Conservation (phyloP, 1,140 invertebrate genomes). For the Hyphantria cunea region DNA sequence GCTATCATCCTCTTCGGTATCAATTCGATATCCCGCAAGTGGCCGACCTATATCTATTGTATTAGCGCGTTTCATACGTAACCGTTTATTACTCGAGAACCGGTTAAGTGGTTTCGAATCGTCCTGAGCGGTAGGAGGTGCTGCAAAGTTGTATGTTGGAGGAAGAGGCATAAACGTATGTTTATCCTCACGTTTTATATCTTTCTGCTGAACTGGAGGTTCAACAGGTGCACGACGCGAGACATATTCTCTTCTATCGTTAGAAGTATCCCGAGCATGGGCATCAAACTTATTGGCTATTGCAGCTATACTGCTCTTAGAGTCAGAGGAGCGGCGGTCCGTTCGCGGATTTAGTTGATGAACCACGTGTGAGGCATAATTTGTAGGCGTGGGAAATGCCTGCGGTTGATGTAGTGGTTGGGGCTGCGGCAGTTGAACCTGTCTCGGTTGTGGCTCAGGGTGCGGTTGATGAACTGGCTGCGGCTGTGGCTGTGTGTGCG, state of each 20-base stretch:
- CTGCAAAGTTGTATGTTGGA: slow-evolving; percentile 71
- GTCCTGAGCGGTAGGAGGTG: slow-evolving; percentile 66
- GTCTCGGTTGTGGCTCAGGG: not conserved
- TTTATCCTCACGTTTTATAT: slow-evolving; percentile 52
- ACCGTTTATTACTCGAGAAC: slow-evolving; percentile 84
- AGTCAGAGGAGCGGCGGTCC: slow-evolving; percentile 54
- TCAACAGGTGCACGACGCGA: slow-evolving; percentile 42
- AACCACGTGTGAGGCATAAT: slow-evolving; percentile 1
- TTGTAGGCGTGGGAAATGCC: not conserved
- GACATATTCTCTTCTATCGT: slow-evolving; percentile 32
- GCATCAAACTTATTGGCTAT: slow-evolving; percentile 71
- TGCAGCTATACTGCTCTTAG: slow-evolving; percentile 60
- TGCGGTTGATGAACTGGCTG: slow-evolving; percentile 25
- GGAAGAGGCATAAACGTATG: slow-evolving; percentile 65
- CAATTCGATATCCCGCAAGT: slow-evolving; percentile 78
- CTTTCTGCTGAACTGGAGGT: slow-evolving; percentile 38
- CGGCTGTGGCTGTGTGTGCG: too few species aligned
- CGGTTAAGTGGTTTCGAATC: slow-evolving; percentile 76
- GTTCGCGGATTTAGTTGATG: slow-evolving; percentile 14
- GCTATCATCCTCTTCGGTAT: slow-evolving; percentile 76
- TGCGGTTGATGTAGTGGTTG: slow-evolving; percentile 5
- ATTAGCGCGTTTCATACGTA: slow-evolving; percentile 92
- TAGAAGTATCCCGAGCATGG: slow-evolving; percentile 33
- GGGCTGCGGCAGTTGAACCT: slow-evolving; percentile 1
- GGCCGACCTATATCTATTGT: slow-evolving; percentile 93